A percentile compares a stretch with the other conserved stretches of the same genome.
Evolutionary conservation across 2,113 vertebrate species (phyloP).

Genomic region (Anser cygnoides): DNA sequence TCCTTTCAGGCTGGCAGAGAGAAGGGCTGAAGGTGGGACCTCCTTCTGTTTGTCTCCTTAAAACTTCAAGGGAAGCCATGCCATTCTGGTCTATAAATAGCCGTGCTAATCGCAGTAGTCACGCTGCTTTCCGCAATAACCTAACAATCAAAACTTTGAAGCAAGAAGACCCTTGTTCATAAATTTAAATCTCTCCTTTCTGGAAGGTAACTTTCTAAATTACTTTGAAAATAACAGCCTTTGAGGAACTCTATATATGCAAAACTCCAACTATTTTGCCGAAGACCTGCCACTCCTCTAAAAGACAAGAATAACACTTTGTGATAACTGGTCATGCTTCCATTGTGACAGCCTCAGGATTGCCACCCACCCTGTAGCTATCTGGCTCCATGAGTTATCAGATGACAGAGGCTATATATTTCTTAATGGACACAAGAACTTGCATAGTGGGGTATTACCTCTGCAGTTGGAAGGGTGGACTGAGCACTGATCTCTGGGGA

Average conservation of each 20-base stretch:
- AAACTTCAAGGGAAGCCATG: not conserved
- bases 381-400: not conserved
- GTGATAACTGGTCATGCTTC: not conserved
- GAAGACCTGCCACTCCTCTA: not conserved
- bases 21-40: not conserved
- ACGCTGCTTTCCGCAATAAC: not conserved
- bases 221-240: not conserved
- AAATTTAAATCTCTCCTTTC: not conserved
- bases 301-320: fast-evolving
- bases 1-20: not conserved
- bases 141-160: not conserved
- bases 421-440: not conserved
- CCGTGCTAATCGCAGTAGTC: not conserved
- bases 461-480: not conserved
- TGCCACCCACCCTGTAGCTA: not conserved
- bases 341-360: not conserved
- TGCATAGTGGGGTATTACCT: not conserved
- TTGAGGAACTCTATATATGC: not conserved
- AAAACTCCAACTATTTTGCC: not conserved
- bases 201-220: not conserved
- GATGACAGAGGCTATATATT: not conserved
- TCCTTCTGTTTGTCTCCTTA: not conserved
- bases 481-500: not conserved
- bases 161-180: not conserved
- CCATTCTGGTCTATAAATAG: not conserved